Percentiles rank a stretch among this genome's conserved stretches.
Conservation (phyloP, 2,113 vertebrate genomes). For the Phrynocephalus versicolor region DNA sequence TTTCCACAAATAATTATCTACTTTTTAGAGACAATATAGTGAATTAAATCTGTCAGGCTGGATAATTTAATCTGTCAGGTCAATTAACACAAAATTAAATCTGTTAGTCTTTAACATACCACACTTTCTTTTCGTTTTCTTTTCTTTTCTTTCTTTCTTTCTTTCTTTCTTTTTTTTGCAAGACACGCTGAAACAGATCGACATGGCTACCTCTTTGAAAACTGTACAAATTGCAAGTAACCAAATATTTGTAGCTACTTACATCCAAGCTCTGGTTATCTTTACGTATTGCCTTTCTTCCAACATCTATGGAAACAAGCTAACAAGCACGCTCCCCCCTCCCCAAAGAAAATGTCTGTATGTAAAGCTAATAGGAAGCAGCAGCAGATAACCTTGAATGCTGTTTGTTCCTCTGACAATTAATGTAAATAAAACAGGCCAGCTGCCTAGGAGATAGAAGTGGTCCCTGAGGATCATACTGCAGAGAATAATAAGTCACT, state of each 20-base stretch:
- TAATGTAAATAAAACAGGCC: constrained; percentile 24
- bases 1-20: too few relatives aligned
- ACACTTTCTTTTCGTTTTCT: too few relatives aligned
- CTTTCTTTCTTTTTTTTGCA: too few relatives aligned
- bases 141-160: too few relatives aligned
- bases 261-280: not conserved
- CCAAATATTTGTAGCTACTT: not conserved
- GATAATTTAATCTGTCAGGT: too few relatives aligned
- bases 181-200: too few relatives aligned
- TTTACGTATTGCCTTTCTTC: not conserved
- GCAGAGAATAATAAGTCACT: constrained; percentile 25
- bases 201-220: too few relatives aligned
- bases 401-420: constrained; percentile 20
- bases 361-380: constrained; percentile 13
- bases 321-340: not conserved
- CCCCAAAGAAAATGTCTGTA: not conserved
- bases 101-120: too few relatives aligned
- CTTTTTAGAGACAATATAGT: too few relatives aligned
- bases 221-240: not conserved
- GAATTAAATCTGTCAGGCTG: too few relatives aligned
- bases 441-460: constrained; percentile 14
- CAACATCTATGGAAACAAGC: constrained; percentile 28
- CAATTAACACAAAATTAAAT: too few relatives aligned
- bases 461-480: constrained; percentile 9
- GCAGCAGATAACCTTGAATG: constrained; percentile 26